Conservation (phyloP, 1,140 invertebrate genomes). For the Bombus vancouverensis region DNA sequence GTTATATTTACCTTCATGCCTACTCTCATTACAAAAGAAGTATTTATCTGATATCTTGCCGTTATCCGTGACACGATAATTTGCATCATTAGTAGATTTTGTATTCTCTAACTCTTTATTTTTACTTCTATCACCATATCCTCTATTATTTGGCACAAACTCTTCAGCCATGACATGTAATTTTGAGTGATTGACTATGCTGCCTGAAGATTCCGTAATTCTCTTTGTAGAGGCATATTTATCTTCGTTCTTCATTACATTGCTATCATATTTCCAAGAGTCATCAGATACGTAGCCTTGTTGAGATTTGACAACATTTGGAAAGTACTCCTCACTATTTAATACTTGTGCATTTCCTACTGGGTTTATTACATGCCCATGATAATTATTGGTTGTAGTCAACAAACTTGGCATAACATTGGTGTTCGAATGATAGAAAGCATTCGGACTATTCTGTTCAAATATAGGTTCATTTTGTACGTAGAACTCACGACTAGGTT, state of each 20-base stretch:
- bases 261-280: conserved; percentile 39
- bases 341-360: background rate
- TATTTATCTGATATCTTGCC: conserved; percentile 17
- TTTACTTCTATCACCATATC: conserved; percentile 7
- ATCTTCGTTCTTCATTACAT: conserved; percentile 27
- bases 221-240: conserved; percentile 1
- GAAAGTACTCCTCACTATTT: conserved; percentile 2
- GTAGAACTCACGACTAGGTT: conserved; percentile 45
- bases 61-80: background rate
- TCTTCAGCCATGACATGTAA: conserved; percentile 72
- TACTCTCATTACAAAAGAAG: conserved; percentile 30
- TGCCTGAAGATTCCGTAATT: background rate
- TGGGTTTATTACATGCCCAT: conserved; percentile 29
- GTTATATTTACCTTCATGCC: conserved; percentile 55
- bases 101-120: background rate
- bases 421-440: conserved; percentile 50
- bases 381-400: conserved; percentile 26
- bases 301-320: background rate
- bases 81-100: background rate
- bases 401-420: conserved; percentile 35
- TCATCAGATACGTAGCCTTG: conserved; percentile 17
- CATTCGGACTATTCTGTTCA: conserved; percentile 29
- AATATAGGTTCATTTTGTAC: conserved; percentile 52
- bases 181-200: conserved; percentile 64
- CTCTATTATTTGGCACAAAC: conserved; percentile 57